Base-by-base conservation (phyloP, 92 coral and sea anemone species). In the Porites cylindrica region DNA sequence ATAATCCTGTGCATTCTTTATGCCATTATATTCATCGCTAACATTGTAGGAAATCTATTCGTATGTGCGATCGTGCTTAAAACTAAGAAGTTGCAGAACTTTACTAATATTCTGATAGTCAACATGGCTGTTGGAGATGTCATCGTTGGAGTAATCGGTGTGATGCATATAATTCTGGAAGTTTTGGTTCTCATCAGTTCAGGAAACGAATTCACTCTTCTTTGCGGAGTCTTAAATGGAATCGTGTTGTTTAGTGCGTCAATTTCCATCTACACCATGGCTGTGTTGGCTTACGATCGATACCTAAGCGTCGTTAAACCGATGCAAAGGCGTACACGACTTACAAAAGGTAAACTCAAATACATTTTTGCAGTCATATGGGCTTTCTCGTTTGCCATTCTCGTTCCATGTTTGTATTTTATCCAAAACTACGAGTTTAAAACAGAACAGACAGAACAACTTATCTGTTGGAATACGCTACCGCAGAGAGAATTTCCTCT, bases 391-490 rank as follows among this genome's bases (percentile, higher is more conserved):
- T 70, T 80, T 9, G 38, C 51, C 3, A 38, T 92, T 2, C 61
- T 90, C 13, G 67, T 76, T 62, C 90, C 92, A 18, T 58, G 86
- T 67, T 47, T 92, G 32, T 77, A 81, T 51, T 89, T 89, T 68
- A 69, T 85, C 43, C 65, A 58, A 19, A 53, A 65, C 1, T 51
- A 77, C 77, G 79, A 73, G 69, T 62, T 51, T 53, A 23, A 52
- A 18, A 63, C 75, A 4, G 53, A 51, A 43, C n/a, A 60, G 13
- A 64, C 79, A 5, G 75, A 81, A 5, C 71, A 78, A 32, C 71
- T 91, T 17, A 76, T 91, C 67, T 94, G 95, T 70, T 91, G 95
- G 97, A 93, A 89, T 65, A 86, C 90, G 9, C 78, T 94, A 16
- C 76, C 97, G 0, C 91, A 79, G 26, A 82, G 83, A 23, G 82